These are phyloP conservation scores for Poecile atricapillus DNA, from an alignment of 2,113 vertebrate species.

Conservation along the genomic window DNA sequence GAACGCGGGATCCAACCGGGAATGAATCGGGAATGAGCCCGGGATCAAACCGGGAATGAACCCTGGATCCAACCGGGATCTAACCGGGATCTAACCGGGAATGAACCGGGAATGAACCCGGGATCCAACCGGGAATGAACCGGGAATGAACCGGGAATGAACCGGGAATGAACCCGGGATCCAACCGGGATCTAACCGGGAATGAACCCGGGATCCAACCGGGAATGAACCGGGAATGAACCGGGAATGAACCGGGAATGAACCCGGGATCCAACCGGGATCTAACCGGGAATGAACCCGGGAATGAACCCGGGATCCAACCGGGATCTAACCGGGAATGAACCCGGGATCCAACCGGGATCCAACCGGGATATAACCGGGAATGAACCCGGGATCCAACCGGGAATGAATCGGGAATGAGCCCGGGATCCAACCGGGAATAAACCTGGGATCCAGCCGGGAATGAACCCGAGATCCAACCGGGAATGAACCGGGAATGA, in stretches of 20 bases:
- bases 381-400: neutral
- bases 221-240: no score
- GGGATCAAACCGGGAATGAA: no score
- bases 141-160: neutral
- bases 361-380: neutral
- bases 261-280: accelerated
- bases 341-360: no score
- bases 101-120: no score
- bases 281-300: accelerated
- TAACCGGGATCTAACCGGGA: neutral
- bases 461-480: no score
- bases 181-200: no score
- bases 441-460: no score
- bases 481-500: no score
- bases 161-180: no score
- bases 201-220: no score
- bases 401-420: neutral
- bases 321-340: no score
- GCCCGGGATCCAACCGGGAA: neutral
- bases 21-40: neutral
- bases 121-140: accelerated
- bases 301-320: no score
- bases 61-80: neutral
- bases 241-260: accelerated
- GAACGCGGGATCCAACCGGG: neutral